These are phyloP conservation scores for Mastigias papua DNA, from an alignment of 30 jellyfish, hydroid and myxozoan species.

Conservation along the genomic window DNA sequence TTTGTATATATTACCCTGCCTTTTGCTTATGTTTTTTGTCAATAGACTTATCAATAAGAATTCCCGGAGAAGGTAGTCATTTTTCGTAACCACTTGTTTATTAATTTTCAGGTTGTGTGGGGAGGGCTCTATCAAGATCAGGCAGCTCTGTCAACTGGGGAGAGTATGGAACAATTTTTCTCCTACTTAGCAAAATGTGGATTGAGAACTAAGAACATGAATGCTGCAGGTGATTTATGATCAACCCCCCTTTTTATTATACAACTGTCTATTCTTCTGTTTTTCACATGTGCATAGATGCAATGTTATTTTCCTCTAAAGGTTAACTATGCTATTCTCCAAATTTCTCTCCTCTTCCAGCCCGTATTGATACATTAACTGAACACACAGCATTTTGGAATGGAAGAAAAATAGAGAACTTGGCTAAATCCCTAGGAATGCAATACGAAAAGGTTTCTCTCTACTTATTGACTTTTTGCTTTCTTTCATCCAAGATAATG, in stretches of 20 bases:
- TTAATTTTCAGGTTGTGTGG: constrained; percentile 43
- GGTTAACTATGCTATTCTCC: background rate
- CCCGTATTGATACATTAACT: constrained; percentile 46
- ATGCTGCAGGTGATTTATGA: constrained; percentile 13
- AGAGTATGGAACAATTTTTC: constrained; percentile 69
- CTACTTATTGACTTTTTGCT: background rate
- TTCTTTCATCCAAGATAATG: background rate
- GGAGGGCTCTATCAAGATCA: constrained; percentile 60
- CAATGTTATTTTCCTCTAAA: background rate
- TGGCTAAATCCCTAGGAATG: constrained; percentile 42
- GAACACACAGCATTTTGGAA: constrained; percentile 74
- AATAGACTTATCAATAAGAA: background rate
- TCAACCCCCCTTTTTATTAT: background rate
- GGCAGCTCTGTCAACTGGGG: constrained; percentile 68
- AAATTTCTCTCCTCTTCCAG: background rate
- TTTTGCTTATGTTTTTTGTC: background rate
- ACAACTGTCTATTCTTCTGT: background rate
- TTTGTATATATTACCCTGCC: background rate
- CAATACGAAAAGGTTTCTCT: constrained; percentile 44
- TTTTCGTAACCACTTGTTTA: background rate
- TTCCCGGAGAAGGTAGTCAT: background rate
- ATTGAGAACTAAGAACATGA: constrained; percentile 45
- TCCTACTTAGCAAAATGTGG: constrained; percentile 73
- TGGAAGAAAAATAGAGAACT: constrained; percentile 37
- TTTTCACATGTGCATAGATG: background rate